Evolutionary conservation across 1,140 invertebrate genomes (phyloP).

Genomic region (Notospermus geniculatus): DNA sequence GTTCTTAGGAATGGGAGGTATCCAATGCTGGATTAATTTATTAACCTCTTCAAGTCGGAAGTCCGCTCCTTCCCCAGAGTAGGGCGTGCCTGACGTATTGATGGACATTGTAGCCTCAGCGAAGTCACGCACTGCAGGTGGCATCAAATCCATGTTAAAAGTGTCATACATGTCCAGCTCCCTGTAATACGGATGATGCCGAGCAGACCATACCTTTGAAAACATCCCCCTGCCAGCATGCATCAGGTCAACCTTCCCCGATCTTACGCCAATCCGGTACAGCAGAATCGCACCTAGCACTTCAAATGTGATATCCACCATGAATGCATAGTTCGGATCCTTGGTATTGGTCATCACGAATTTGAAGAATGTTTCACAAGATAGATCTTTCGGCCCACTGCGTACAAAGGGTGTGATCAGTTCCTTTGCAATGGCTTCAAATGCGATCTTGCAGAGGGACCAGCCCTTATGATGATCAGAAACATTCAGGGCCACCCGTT

Average conservation of each 20-base stretch:
- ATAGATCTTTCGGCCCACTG: not conserved
- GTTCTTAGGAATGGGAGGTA: not conserved
- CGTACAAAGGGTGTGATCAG: not conserved
- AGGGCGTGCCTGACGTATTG: not conserved
- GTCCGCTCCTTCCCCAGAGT: not conserved
- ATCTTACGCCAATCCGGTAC: not conserved
- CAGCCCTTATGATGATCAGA: too few relatives aligned
- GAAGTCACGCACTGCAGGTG: not conserved
- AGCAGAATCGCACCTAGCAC: not conserved
- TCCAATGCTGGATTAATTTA: not conserved
- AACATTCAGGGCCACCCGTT: too few relatives aligned
- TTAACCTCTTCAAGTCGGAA: not conserved
- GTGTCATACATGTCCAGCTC: not conserved
- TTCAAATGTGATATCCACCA: not conserved
- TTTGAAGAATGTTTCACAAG: not conserved
- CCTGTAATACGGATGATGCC: not conserved
- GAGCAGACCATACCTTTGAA: not conserved
- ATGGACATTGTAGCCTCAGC: not conserved
- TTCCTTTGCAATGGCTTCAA: not conserved
- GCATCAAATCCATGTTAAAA: not conserved
- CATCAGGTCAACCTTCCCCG: not conserved
- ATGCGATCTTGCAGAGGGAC: not conserved
- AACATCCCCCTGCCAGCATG: not conserved
- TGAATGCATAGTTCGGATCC: not conserved
- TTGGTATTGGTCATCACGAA: not conserved